Evolutionary conservation across 2,888 invertebrate species (phyloP).

Genomic region (Conistra vaccinii): DNA sequence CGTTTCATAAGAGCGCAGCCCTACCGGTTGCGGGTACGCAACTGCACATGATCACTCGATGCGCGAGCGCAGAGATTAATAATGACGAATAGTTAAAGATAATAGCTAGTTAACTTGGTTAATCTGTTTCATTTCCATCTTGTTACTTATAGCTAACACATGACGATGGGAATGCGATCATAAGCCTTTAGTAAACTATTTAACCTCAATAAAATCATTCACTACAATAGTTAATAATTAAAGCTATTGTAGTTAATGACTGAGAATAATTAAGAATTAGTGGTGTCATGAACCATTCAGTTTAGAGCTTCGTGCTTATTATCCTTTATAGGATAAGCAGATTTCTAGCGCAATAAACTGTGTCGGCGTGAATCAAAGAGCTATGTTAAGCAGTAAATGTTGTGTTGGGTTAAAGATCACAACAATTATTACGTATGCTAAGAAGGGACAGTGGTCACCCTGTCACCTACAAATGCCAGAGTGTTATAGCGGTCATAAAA

Average conservation of each 20-base stretch:
- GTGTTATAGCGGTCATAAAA: slow-evolving; percentile 43
- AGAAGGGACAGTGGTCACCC: slow-evolving; percentile 15
- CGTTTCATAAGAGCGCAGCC: slow-evolving; percentile 34
- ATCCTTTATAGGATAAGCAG: slow-evolving; percentile 8
- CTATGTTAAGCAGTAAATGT: slow-evolving; percentile 22
- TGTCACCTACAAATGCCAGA: slow-evolving; percentile 11
- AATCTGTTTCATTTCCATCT: slow-evolving; percentile 65
- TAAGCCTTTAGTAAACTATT: slow-evolving; percentile 3
- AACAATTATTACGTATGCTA: slow-evolving; percentile 31
- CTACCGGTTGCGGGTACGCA: slow-evolving; percentile 48
- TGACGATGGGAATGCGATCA: slow-evolving; percentile 40
- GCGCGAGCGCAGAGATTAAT: slow-evolving; percentile 70
- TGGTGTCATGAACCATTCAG: background rate
- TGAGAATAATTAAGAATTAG: slow-evolving; percentile 36
- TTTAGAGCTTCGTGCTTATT: slow-evolving; percentile 12
- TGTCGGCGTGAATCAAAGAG: slow-evolving; percentile 48
- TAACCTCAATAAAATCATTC: too few species aligned
- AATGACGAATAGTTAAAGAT: slow-evolving; percentile 72
- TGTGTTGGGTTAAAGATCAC: slow-evolving; percentile 37
- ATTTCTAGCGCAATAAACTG: slow-evolving; percentile 28
- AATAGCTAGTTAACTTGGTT: slow-evolving; percentile 66
- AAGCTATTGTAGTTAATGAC: slow-evolving; percentile 37
- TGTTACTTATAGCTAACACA: slow-evolving; percentile 52
- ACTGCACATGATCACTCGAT: slow-evolving; percentile 63
- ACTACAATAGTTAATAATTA: too few species aligned